Evolutionary conservation across 2,888 invertebrate genomes (phyloP), one percentile per base, ranked within the genome.

Genomic region (Embidobia sp.): DNA sequence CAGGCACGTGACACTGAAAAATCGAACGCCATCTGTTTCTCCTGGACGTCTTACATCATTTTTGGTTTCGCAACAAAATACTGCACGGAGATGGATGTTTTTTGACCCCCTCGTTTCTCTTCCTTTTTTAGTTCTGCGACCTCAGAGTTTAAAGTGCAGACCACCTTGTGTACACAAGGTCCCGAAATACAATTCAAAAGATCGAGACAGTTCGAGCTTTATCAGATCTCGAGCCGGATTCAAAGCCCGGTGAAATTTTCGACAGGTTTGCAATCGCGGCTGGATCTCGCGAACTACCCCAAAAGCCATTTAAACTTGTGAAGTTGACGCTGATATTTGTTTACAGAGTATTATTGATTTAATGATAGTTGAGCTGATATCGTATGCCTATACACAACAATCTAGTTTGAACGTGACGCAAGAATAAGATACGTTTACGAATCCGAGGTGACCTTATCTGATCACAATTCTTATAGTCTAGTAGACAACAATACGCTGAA

Each of bases 341-440:
- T 72, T 72, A 53, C 61, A 19, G 31, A 37, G 61, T 53, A 22
- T 59, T 70, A 70, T 61, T 70, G 57, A 59, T 69, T 59, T 69
- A 69, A 69, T 15, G 51, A 59, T 51, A 22, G 49, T 49, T 40
- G 42, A 69, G 40, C 48, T 57, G 67, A 69, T 69, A 69, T 49
- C 11, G 31, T n/a, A n/a, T 7, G 19, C 31, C 57, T 69, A 69
- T 57, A 31, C 18, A 26, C 6, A 15, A 26, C 31, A 49, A 69
- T 69, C 67, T 69, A 46, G 27, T 31, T 29, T 11, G 26, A 10
- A 16, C 19, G 22, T 33, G 49, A 37, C 46, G 46, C 57, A 27
- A 57, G 37, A n/a, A n/a, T n/a, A 6, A 57, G 46, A 46, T 55
- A 40, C 67, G n/a, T 49, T 49, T 49, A 67, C 57, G 48, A 57